Evolutionary conservation across 1,140 invertebrate genomes (phyloP).

Genomic region (Conus ventricosus): DNA sequence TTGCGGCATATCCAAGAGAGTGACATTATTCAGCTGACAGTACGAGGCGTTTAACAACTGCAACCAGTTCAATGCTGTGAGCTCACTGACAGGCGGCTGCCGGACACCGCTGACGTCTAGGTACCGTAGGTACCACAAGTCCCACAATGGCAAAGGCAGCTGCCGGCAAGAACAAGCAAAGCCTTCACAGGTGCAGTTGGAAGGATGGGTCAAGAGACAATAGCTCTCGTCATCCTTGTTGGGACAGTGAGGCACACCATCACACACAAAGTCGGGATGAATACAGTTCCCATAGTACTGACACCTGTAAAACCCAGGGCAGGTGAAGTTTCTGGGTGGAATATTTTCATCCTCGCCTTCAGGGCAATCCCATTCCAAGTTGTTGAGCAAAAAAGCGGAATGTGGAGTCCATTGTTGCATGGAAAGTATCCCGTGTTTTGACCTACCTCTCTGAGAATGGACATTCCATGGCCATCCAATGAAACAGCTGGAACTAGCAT

Average conservation of each 20-base stretch:
- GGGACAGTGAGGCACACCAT: constrained; percentile 38
- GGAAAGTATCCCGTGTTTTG: not conserved
- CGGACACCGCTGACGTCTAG: constrained; percentile 3
- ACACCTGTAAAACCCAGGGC: constrained; percentile 29
- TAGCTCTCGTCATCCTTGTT: constrained; percentile 35
- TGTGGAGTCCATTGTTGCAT: not conserved
- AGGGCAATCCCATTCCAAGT: not conserved
- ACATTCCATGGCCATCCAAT: constrained; percentile 18
- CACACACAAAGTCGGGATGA: constrained; percentile 32
- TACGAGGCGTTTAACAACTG: not conserved
- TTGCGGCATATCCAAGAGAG: not conserved
- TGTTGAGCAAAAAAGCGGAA: constrained; percentile 16
- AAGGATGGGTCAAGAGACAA: constrained; percentile 18
- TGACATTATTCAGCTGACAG: not conserved
- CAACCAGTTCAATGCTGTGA: not conserved
- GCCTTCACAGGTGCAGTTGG: constrained; percentile 32
- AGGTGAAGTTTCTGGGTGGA: not conserved
- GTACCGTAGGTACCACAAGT: constrained; percentile 19
- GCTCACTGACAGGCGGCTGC: not conserved
- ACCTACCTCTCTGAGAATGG: not conserved
- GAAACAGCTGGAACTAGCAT: not conserved
- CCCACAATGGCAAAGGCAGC: not conserved
- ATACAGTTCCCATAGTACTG: constrained; percentile 16
- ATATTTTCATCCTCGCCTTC: constrained; percentile 10
- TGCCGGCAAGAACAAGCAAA: constrained; percentile 25